Percentiles rank a stretch among this genome's conserved stretches.
These are phyloP conservation scores for Aleiodes sp. DNA, from an alignment of 1,140 invertebrate species.

Conservation along the genomic window DNA sequence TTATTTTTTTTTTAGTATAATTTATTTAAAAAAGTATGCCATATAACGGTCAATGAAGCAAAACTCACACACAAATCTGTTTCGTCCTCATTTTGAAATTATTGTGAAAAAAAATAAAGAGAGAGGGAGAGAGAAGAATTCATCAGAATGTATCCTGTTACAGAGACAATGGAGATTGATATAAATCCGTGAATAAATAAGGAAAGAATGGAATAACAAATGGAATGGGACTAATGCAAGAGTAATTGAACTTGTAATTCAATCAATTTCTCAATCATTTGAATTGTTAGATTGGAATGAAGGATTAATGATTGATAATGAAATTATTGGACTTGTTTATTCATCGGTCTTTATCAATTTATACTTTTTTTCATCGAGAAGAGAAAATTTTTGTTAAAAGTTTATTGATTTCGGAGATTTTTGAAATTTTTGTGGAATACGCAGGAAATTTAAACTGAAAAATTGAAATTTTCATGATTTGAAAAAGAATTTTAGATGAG, in stretches of 20 bases:
- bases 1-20: background rate
- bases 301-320: background rate
- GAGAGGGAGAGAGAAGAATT: no score
- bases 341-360: no score
- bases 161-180: no score
- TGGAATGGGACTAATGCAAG: background rate
- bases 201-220: background rate
- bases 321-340: background rate
- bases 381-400: no score
- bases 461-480: no score
- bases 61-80: background rate
- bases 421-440: no score
- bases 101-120: no score
- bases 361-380: no score
- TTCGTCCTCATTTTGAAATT: background rate
- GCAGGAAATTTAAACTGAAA: no score
- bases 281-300: no score
- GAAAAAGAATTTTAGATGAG: no score
- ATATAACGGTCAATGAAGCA: background rate
- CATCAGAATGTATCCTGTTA: constrained; percentile 10
- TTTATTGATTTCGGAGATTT: no score
- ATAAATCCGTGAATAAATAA: background rate
- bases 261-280: constrained; percentile 1
- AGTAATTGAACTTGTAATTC: constrained; percentile 10
- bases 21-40: background rate